Evolutionary conservation across 2,113 vertebrate species (phyloP), one percentile per base, ranked within the genome.

Genomic region (Puffinus mauretanicus): DNA sequence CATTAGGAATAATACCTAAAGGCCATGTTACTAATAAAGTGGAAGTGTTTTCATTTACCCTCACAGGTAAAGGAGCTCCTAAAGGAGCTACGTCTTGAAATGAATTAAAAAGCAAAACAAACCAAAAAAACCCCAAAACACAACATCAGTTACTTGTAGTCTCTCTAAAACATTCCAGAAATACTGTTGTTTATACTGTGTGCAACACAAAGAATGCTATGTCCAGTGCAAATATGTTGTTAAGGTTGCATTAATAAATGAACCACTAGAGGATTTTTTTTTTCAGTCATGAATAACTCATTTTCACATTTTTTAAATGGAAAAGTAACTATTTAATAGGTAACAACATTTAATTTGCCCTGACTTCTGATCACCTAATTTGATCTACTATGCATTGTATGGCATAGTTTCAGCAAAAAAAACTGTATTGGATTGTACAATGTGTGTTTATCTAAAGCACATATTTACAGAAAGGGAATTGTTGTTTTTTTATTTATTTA

Each of bases 71-170:
- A 6, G 2, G 34, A 47, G 9, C 21, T 81, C 27, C 44, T 64
- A 51, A 30, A 75, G 11, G 19, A 88, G 1, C 2, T 14, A 16
- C 0, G 0, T 64, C 16, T 72, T 77, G 14, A 86, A 60, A 16
- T n/a, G 1, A 78, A 65, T 19, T 38, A 27, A 14, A 47, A 42
- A 30, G 15, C 3, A 20, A 11, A 19, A 6, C 20, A 32, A 55
- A 10, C 6, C 10, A 12, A 55, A 22, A 1, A 8, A 38, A 8
- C 7, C 0, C 7, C 13, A 36, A 32, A 30, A 14, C 2, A 51
- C 44, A 54, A 16, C 0, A 51, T 12, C 7, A 34, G 7, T 49
- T 76, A 55, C 9, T 83, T 34, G 13, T 42, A 46, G 17, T 29
- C 4, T 65, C 27, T 85, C 21, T 73, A 55, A 88, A 80, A 18